Base-by-base conservation (phyloP, 2,113 vertebrate species). In the Gallinago paraguaiae region DNA sequence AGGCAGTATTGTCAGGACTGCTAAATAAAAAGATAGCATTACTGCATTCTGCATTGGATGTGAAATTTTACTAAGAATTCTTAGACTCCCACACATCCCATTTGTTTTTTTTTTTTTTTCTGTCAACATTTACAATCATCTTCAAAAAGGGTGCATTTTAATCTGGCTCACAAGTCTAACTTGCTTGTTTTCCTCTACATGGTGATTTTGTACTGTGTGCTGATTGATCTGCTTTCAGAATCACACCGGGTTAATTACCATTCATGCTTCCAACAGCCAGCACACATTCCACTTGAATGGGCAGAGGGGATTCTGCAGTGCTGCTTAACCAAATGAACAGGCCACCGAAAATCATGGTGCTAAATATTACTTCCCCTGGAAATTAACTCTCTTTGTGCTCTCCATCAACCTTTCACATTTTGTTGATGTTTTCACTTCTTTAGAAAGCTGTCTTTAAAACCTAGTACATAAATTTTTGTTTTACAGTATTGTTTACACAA, bases 221-320 rank as follows among this genome's bases (percentile, higher is more conserved):
- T 65, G 77, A 95, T 33, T 76, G 82, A 70, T 89, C 45, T n/a
- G 11, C 41, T 88, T 94, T 88, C 59, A 88, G 82, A 69, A 86
- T 41, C 72, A 77, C 35, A 46, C 31, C 0, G 0, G 51, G 72
- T 70, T 93, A 80, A 92, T 94, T 88, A 57, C 18, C 54, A 81
- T 77, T 82, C 80, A 63, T 14, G 37, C 59, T 92, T 3, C 2
- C 28, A 74, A 84, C 28, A 75, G 41, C 39, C 88, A 94, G 43
- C 53, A 68, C n/a, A 59, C 33, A 46, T 88, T 77, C 46, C 41
- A 51, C 67, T 81, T 79, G 59, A 96, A 60, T 18, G 31, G 25
- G 27, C 70, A 68, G 79, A 92, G 16, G 50, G 46, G 13, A 82
- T 91, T 95, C 65, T 84, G n/a, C 37, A 71, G 61, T 1, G 17